Evolutionary conservation across 2,888 invertebrate genomes (phyloP), one percentile per base, ranked within the genome.

Genomic region (Hemithea aestivaria): DNA sequence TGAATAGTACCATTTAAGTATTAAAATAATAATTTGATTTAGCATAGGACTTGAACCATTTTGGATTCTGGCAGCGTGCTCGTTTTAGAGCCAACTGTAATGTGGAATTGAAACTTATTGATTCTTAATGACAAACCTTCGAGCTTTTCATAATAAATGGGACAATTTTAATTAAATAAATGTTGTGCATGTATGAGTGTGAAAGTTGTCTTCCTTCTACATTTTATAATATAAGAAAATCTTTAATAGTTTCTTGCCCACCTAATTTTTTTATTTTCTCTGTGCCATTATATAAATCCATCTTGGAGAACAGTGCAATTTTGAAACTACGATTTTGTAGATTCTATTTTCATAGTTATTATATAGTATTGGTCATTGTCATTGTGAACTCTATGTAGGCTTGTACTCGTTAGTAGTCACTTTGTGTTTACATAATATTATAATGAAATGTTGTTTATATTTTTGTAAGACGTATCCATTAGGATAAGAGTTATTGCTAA

Each of bases 281-380:
- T 66, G 79, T 79, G 78, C 78, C 76, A 79, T 78, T 66, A 48
- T 38, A n/a, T n/a, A n/a, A n/a, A n/a, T n/a, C n/a, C n/a, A n/a
- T n/a, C n/a, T n/a, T n/a, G n/a, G 10, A 28, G 10, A 9, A 28
- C 12, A 25, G 32, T 44, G 41, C 37, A 44, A 47, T 40, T 7
- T 7, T 16, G n/a, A 35, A 36, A 24, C 16, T 30, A 12, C 27
- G 21, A 27, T 28, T 37, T 28, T 32, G 20, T 7, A n/a, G 22
- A 29, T 31, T 26, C 20, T 31, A 24, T 11, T 9, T 2, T 24
- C 12, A 20, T 43, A 44, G 20, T 40, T 25, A 40, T 35, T 48
- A 44, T 28, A 35, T 35, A 40, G 40, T 48, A 45, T 40, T 38
- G 22, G 27, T 35, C n/a, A 10, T 32, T 16, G 7, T 20, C 24